These are phyloP conservation scores for Physella acuta DNA, from an alignment of 1,140 invertebrate genomes.

Conservation along the genomic window DNA sequence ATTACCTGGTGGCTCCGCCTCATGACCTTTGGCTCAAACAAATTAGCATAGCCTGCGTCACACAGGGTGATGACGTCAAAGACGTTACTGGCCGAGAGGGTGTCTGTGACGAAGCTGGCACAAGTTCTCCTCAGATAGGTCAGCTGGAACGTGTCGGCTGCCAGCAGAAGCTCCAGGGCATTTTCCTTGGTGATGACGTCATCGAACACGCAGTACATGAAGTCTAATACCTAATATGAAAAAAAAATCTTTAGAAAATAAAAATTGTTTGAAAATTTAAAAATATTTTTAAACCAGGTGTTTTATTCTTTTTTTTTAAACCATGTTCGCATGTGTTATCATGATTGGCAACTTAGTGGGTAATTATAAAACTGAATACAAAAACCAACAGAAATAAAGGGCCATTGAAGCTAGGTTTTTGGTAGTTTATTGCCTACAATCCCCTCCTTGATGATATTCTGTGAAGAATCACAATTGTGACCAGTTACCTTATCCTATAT, in stretches of 20 bases:
- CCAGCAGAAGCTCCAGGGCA: conserved; percentile 23
- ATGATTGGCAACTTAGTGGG: no score
- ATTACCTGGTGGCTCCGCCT: conserved; percentile 12
- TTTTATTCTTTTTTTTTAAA: no score
- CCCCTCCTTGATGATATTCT: no score
- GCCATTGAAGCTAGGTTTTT: no score
- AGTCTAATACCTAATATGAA: conserved; percentile 18
- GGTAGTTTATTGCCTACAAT: no score
- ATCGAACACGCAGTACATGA: conserved; percentile 25
- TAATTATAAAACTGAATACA: no score
- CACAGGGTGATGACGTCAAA: conserved; percentile 22
- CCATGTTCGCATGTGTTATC: no score
- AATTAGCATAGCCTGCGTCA: conserved; percentile 8
- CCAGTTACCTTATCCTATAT: no score
- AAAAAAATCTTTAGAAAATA: neutral
- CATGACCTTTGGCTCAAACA: conserved; percentile 17
- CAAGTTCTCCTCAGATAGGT: conserved; percentile 12
- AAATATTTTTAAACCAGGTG: no score
- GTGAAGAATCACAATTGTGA: no score
- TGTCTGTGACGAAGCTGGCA: conserved; percentile 9
- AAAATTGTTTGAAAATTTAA: no score
- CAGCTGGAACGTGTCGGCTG: conserved; percentile 15
- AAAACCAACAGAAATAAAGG: no score
- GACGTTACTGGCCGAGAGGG: conserved; percentile 13
- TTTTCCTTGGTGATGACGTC: conserved; percentile 20